Percentiles rank a stretch among this genome's conserved stretches.
These are phyloP conservation scores for Chionodraco myersi DNA, from an alignment of 2,113 vertebrate species.

Conservation along the genomic window DNA sequence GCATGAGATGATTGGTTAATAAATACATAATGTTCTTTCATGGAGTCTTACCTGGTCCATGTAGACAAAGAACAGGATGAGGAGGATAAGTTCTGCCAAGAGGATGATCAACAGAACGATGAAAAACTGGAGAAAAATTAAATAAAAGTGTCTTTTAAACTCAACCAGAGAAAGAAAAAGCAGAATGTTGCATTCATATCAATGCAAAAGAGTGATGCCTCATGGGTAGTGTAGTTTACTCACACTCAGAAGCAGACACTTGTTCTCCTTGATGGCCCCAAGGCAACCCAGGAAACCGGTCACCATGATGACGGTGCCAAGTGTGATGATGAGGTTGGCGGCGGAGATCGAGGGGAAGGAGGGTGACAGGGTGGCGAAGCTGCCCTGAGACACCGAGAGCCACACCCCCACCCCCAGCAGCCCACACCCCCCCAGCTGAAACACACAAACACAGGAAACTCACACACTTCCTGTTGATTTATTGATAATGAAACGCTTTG, in stretches of 20 bases:
- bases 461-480: constrained; percentile 43
- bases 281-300: constrained; percentile 97
- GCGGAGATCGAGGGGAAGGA: constrained; percentile 96
- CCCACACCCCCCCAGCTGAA: constrained; percentile 96
- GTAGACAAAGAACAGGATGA: constrained; percentile 97
- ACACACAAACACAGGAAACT: constrained; percentile 53
- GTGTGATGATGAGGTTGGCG: constrained; percentile 95
- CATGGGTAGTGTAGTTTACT: constrained; percentile 72
- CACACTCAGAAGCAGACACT: constrained; percentile 97
- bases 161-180: neutral
- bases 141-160: neutral
- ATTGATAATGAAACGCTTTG: neutral
- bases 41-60: constrained; percentile 90
- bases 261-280: constrained; percentile 99
- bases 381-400: constrained; percentile 98
- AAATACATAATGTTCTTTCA: neutral
- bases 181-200: neutral
- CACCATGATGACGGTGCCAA: constrained; percentile 96
- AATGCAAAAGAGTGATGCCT: constrained; percentile 1
- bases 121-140: constrained; percentile 89
- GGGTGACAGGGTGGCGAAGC: constrained; percentile 97
- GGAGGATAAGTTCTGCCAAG: constrained; percentile 92
- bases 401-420: constrained; percentile 96
- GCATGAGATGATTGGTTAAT: too few species aligned
- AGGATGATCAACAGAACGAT: constrained; percentile 94